Evolutionary conservation across 37 sponge, comb jelly and placozoan species (phyloP).

Genomic region (Geodia barretti): DNA sequence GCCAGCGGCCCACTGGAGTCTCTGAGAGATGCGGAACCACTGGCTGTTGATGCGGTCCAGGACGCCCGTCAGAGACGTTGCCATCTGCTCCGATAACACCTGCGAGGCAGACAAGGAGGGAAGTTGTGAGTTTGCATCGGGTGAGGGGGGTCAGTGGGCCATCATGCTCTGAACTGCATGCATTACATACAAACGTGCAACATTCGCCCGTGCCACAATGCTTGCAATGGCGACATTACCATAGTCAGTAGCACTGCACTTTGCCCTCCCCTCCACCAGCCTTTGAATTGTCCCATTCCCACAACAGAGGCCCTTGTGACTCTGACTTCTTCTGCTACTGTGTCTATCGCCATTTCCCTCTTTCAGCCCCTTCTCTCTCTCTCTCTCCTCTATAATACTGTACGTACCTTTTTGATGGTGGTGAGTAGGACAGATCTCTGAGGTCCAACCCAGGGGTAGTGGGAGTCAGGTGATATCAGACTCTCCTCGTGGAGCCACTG

Average conservation of each 20-base stretch:
- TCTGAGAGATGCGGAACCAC: conserved; percentile 85
- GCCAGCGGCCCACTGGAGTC: conserved; percentile 97
- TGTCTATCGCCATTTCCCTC: too few relatives aligned
- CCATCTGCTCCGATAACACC: conserved; percentile 69
- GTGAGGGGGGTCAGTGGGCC: not conserved
- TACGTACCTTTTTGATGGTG: conserved; percentile 72
- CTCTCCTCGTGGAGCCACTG: conserved; percentile 82
- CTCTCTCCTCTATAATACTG: not conserved
- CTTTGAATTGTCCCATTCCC: too few relatives aligned
- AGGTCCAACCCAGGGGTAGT: conserved; percentile 61
- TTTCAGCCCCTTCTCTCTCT: not conserved
- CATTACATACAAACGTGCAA: not conserved
- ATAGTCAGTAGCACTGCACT: too few relatives aligned
- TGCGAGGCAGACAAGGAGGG: not conserved
- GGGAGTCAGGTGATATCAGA: conserved; percentile 49
- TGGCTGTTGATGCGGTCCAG: conserved; percentile 79
- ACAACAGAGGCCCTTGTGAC: too few relatives aligned
- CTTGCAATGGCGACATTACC: too few relatives aligned
- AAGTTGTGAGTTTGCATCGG: too few relatives aligned
- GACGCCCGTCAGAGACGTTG: conserved; percentile 45
- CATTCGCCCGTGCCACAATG: too few relatives aligned
- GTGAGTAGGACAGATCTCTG: conserved; percentile 60
- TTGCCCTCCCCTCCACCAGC: too few relatives aligned
- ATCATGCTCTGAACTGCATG: not conserved
- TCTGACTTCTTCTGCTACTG: not conserved